phyloP scores from a whole-genome alignment of 2,888 invertebrate species.

The Steinernema hermaphroditum region DNA sequence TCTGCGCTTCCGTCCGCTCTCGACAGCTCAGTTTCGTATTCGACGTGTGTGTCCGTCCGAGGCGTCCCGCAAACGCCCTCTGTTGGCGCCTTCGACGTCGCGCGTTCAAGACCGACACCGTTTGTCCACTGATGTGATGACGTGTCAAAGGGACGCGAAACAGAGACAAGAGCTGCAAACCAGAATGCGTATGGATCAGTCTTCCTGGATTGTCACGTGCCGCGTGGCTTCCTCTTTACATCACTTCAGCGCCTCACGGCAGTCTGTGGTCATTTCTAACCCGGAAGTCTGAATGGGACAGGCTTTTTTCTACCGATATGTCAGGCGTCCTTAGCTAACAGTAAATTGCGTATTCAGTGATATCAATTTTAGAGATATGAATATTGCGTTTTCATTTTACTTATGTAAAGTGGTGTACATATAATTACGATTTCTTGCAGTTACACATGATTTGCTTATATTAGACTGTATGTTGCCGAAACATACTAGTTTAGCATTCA shows the following conservation, averaged over 20 bases:
- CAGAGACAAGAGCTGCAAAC: constrained; percentile 11
- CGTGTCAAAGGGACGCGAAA: constrained; percentile 1
- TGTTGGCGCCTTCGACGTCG: background rate
- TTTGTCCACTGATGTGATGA: background rate
- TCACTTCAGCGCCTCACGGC: background rate
- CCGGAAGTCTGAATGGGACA: too few relatives aligned
- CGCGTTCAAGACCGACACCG: background rate
- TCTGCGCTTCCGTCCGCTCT: background rate
- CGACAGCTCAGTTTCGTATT: background rate
- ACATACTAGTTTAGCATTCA: too few relatives aligned
- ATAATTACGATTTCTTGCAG: too few relatives aligned
- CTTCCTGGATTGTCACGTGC: background rate
- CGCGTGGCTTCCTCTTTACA: background rate
- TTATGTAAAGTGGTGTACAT: too few relatives aligned
- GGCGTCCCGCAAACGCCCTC: background rate
- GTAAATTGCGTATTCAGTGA: too few relatives aligned
- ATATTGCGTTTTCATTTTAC: too few relatives aligned
- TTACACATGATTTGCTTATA: too few relatives aligned
- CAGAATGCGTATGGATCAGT: background rate
- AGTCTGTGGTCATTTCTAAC: background rate
- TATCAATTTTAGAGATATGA: too few relatives aligned
- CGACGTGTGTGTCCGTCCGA: too few relatives aligned
- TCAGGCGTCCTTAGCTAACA: too few relatives aligned
- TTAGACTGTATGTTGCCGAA: too few relatives aligned
- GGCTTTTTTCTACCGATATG: too few relatives aligned